Percentiles rank a stretch among this genome's conserved stretches.
phyloP scores from a whole-genome alignment of 2,113 vertebrate genomes.

The Eublepharis macularius region DNA sequence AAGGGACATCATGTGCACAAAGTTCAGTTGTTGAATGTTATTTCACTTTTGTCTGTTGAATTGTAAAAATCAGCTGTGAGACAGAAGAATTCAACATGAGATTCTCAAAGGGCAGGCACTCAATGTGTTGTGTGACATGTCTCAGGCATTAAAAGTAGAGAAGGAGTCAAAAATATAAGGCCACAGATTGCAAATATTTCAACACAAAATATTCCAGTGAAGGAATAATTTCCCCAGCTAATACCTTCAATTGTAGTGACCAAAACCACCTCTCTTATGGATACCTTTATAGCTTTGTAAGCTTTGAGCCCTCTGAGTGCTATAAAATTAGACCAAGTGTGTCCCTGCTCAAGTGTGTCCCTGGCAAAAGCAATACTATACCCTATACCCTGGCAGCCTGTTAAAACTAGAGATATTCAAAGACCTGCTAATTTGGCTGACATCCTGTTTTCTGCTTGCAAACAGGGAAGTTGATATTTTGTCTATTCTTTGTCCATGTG shows the following conservation, averaged over 20 bases:
- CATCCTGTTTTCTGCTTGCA: no score
- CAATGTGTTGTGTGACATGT: background rate
- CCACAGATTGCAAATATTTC: background rate
- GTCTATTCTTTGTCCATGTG: no score
- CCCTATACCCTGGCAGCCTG: background rate
- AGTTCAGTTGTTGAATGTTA: background rate
- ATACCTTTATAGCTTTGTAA: background rate
- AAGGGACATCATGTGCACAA: rapidly evolving
- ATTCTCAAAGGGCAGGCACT: background rate
- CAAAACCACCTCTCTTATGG: background rate
- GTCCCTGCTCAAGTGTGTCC: background rate
- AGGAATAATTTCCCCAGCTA: background rate
- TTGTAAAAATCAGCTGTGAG: background rate
- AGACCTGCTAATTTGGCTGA: background rate
- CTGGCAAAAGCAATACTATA: background rate
- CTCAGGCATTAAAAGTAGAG: background rate
- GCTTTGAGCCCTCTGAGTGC: no score
- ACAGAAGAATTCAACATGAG: background rate
- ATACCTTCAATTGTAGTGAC: background rate
- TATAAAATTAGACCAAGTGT: no score
- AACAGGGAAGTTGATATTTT: no score
- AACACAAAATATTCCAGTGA: background rate
- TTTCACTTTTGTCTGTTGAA: background rate
- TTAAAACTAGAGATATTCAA: background rate
- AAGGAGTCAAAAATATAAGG: background rate